A percentile compares a stretch with the other conserved stretches of the same genome.
phyloP scores from a whole-genome alignment of 2,888 invertebrate species.

The Ormyrus nitidulus region DNA sequence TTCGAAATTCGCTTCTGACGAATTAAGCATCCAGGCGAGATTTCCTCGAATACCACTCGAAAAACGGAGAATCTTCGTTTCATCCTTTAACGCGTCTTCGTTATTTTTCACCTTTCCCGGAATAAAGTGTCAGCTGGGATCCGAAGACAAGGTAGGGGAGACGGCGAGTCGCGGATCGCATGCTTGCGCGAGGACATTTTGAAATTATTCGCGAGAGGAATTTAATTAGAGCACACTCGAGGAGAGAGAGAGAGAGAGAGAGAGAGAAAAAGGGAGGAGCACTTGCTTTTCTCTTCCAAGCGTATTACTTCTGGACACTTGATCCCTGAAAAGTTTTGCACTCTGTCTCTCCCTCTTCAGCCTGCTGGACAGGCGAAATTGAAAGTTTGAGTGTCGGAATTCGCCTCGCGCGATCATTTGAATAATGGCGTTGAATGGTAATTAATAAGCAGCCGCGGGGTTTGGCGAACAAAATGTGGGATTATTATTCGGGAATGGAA shows the following conservation, averaged over 20 bases:
- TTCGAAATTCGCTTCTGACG: too few species aligned
- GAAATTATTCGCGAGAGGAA: constrained; percentile 55
- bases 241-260: not conserved
- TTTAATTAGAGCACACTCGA: constrained; percentile 51
- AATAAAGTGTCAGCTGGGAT: constrained; percentile 42
- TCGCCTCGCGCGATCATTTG: constrained; percentile 13
- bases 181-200: constrained; percentile 44
- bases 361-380: constrained; percentile 34
- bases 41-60: too few species aligned
- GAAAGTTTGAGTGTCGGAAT: constrained; percentile 43
- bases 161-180: not conserved
- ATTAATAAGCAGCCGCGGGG: too few species aligned
- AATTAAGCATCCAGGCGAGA: too few species aligned
- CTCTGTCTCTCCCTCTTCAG: not conserved
- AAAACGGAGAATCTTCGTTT: too few species aligned
- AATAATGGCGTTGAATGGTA: constrained; percentile 14
- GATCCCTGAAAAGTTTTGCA: constrained; percentile 42
- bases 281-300: constrained; percentile 45
- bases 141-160: constrained; percentile 4
- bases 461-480: too few species aligned
- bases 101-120: constrained; percentile 30
- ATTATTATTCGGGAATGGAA: too few species aligned
- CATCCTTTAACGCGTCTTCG: not conserved
- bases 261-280: not conserved
- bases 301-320: constrained; percentile 55